These are phyloP conservation scores for Mesocentrotus franciscanus DNA, from an alignment of 53 echinoderm and acorn worm species.

Conservation along the genomic window DNA sequence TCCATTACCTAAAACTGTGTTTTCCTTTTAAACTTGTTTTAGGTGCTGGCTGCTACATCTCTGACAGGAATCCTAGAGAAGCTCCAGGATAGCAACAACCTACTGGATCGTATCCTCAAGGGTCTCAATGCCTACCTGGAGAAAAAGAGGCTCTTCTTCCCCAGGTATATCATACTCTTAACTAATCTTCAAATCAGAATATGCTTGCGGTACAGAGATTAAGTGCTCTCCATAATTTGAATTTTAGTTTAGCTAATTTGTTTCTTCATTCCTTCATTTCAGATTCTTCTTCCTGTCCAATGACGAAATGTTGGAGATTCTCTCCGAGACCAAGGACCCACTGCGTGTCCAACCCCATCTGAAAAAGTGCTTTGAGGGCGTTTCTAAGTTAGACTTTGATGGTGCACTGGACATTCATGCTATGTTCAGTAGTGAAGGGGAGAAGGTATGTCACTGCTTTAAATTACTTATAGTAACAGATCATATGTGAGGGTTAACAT, in stretches of 20 bases:
- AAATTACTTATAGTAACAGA: not conserved
- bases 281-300: slow-evolving; percentile 99
- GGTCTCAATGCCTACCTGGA: slow-evolving; percentile 99
- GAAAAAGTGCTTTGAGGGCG: slow-evolving; percentile 99
- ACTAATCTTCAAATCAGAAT: not conserved
- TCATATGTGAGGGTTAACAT: not conserved
- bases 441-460: slow-evolving; percentile 68
- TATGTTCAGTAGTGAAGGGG: slow-evolving; percentile 98
- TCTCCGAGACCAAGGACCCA: slow-evolving; percentile 98
- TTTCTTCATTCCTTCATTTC: not conserved
- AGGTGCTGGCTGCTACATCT: slow-evolving; percentile 96
- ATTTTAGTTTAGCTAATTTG: not conserved
- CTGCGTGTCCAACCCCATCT: slow-evolving; percentile 98
- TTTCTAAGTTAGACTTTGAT: slow-evolving; percentile 94
- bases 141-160: slow-evolving; percentile 97
- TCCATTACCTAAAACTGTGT: not conserved
- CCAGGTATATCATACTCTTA: slow-evolving; percentile 75
- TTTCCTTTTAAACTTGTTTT: not conserved
- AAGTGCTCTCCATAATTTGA: not conserved
- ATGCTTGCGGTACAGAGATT: not conserved
- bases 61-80: slow-evolving; percentile 95
- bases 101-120: slow-evolving; percentile 95
- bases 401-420: slow-evolving; percentile 87
- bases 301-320: slow-evolving; percentile 99
- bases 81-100: slow-evolving; percentile 86